These are phyloP conservation scores for Drosophila affinis DNA, from an alignment of 2,888 invertebrate species.

Conservation along the genomic window DNA sequence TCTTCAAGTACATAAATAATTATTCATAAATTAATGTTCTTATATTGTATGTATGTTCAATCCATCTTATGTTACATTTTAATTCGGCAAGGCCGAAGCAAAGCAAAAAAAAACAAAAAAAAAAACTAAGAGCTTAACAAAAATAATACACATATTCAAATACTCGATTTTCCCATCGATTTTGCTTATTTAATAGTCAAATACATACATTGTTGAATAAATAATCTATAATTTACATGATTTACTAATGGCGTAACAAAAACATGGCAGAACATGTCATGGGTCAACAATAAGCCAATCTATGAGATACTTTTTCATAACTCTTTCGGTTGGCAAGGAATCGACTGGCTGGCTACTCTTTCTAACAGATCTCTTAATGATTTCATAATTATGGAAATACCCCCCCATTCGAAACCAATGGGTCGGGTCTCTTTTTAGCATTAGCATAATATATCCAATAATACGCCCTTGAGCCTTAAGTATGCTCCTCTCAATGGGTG, in stretches of 20 bases:
- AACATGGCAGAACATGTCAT: background rate
- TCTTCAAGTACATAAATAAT: slow-evolving; percentile 1
- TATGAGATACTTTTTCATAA: background rate
- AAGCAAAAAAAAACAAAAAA: slow-evolving; percentile 23
- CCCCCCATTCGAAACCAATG: background rate
- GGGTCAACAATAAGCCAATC: background rate
- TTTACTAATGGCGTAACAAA: slow-evolving; percentile 6
- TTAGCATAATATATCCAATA: too few relatives aligned
- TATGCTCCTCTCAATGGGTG: background rate
- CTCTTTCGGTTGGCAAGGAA: background rate
- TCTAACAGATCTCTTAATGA: background rate
- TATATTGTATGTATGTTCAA: slow-evolving; percentile 5
- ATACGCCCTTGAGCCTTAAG: background rate
- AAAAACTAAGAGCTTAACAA: slow-evolving; percentile 17
- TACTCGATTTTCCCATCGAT: background rate
- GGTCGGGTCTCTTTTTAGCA: background rate
- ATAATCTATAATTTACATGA: slow-evolving; percentile 1
- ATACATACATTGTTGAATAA: background rate
- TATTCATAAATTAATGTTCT: background rate
- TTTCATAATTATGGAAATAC: background rate
- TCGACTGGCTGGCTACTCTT: background rate
- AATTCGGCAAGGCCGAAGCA: slow-evolving; percentile 66
- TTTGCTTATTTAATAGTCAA: slow-evolving; percentile 2
- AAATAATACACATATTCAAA: background rate
- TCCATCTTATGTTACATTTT: slow-evolving; percentile 35